Percentiles rank a stretch among this genome's conserved stretches.
These are phyloP conservation scores for Sardina pilchardus DNA, from an alignment of 2,113 vertebrate genomes.

Conservation along the genomic window DNA sequence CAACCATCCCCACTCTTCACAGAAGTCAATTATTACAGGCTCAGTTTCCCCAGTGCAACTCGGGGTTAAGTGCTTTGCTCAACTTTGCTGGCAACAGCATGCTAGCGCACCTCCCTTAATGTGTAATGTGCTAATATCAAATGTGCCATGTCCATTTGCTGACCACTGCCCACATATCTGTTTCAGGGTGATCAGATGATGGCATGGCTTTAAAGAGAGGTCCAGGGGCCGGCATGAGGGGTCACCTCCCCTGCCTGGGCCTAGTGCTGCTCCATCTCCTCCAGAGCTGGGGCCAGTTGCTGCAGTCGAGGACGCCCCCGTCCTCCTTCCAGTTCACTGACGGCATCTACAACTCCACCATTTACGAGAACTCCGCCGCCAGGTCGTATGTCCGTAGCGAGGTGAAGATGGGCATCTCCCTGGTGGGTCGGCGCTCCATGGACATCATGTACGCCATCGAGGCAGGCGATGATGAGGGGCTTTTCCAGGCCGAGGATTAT, in stretches of 20 bases:
- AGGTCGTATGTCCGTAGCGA: conserved; percentile 86
- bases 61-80: too few relatives aligned
- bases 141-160: background rate
- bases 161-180: background rate
- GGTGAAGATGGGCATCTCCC: conserved; percentile 86
- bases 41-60: too few relatives aligned
- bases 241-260: conserved; percentile 65
- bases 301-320: conserved; percentile 63
- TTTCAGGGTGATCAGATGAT: conserved; percentile 81
- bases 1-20: too few relatives aligned
- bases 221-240: conserved; percentile 74
- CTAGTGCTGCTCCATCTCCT: conserved; percentile 72
- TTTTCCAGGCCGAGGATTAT: conserved; percentile 91
- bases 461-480: conserved; percentile 86
- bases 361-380: conserved; percentile 92
- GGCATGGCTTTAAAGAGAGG: conserved; percentile 83
- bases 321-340: conserved; percentile 87
- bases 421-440: conserved; percentile 79
- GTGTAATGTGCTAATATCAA: background rate
- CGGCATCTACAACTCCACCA: conserved; percentile 84
- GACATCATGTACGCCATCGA: conserved; percentile 87
- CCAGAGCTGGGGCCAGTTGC: conserved; percentile 69
- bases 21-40: too few relatives aligned
- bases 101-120: too few relatives aligned
- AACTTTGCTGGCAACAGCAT: too few relatives aligned